Evolutionary conservation across 2,888 invertebrate species (phyloP), one percentile per base, ranked within the genome.

Genomic region (Hirtodrosophila confusa): DNA sequence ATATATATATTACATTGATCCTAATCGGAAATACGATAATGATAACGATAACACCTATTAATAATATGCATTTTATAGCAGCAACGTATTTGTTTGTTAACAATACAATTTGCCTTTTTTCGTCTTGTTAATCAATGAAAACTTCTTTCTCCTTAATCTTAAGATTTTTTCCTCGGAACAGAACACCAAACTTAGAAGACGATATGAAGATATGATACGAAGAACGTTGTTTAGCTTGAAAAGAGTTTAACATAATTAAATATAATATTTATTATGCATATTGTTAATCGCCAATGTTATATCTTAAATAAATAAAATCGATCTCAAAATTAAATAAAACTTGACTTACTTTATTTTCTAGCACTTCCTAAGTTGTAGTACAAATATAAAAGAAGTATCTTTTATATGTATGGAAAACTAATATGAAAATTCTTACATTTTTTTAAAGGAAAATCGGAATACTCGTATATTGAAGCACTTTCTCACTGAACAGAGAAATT

Each of bases 271-370:
- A 76, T 66, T 62, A 77, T 45, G 66, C 80, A 73, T 74, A 83
- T 70, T 80, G 86, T 86, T 80, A 80, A 83, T 62, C 80, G 66
- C 70, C 68, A 74, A 80, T 75, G 86, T 84, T 84, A 86, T 53
- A 62, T 61, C 33, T 66, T 67, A 57, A 69, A 67, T 66, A 62
- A 76, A 71, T 41, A 49, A 66, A 64, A 57, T 35, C 36, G 65
- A 69, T 75, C 58, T 56, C 51, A 53, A 60, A 71, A 41, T 45
- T 54, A 0, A n/a, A 36, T n/a, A 17, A 4, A n/a, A 47, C 7
- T n/a, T 23, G 9, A 27, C 27, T 27, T 27, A 27, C 5, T 27
- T 27, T 4, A 27, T 27, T n/a, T n/a, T n/a, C n/a, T n/a, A n/a
- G n/a, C n/a, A n/a, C n/a, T n/a, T n/a, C n/a, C n/a, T n/a, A n/a